Percentiles rank a stretch among this genome's conserved stretches.
These are phyloP conservation scores for Dyspetes luteomarginatus DNA, from an alignment of 2,888 invertebrate genomes.

Conservation along the genomic window DNA sequence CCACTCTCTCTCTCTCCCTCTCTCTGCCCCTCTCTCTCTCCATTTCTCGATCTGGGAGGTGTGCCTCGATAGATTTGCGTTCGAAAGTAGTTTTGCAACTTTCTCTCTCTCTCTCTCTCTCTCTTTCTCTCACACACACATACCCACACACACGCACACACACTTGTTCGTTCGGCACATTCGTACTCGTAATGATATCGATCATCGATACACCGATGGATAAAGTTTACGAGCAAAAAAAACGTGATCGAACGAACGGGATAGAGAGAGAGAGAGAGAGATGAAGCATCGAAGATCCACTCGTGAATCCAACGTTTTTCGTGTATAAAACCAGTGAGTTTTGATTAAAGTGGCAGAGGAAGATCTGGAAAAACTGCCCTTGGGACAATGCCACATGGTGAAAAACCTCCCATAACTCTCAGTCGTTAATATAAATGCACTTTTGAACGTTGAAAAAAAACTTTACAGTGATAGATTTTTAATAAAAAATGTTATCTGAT, in stretches of 20 bases:
- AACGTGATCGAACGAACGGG: neutral
- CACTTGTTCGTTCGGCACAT: conserved; percentile 1
- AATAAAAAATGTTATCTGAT: neutral
- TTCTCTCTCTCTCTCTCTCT: conserved; percentile 11
- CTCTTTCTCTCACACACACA: neutral
- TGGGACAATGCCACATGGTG: neutral
- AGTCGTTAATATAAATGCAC: conserved; percentile 24
- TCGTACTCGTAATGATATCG: conserved; percentile 51
- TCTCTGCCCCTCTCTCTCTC: neutral
- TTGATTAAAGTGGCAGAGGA: conserved; percentile 45
- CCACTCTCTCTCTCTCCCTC: neutral
- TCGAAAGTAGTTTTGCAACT: conserved; percentile 49
- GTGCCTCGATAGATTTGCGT: conserved; percentile 47
- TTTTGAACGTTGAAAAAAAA: conserved; percentile 9
- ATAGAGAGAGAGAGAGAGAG: conserved; percentile 6
- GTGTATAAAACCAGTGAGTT: conserved; percentile 27
- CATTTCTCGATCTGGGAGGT: conserved; percentile 31
- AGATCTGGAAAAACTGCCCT: conserved; percentile 15
- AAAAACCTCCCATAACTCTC: conserved; percentile 10
- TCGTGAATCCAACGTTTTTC: conserved; percentile 50
- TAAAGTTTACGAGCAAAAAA: conserved; percentile 46
- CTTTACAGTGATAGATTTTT: neutral
- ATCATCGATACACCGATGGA: conserved; percentile 61
- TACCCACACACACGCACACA: neutral
- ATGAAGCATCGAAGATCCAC: conserved; percentile 42